Conservation (phyloP, 1,140 invertebrate genomes). For the Colletes latitarsis region DNA sequence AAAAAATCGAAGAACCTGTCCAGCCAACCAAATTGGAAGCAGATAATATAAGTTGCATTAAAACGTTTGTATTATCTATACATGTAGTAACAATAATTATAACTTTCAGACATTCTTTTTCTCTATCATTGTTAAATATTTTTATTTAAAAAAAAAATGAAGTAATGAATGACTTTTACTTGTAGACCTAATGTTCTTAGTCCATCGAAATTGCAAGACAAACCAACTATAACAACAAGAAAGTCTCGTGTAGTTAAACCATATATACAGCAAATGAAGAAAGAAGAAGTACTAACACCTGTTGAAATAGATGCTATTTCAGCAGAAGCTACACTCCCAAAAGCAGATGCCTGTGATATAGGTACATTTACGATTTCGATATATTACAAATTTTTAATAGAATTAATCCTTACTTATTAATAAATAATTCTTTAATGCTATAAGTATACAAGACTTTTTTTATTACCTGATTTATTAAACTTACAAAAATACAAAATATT, state of each 20-base stretch:
- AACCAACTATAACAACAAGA: conserved; percentile 13
- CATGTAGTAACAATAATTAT: neutral
- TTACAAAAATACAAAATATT: too few species aligned
- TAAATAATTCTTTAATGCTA: neutral
- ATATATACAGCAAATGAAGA: conserved; percentile 6
- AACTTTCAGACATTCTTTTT: neutral
- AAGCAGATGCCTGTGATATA: conserved; percentile 41
- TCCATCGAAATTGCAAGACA: conserved; percentile 20
- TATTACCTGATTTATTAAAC: too few species aligned
- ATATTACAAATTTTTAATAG: conserved; percentile 14
- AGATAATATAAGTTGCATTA: conserved; percentile 22
- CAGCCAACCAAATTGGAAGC: neutral
- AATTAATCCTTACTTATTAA: neutral
- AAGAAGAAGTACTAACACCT: conserved; percentile 32
- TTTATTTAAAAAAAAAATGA: neutral
- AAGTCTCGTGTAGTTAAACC: conserved; percentile 43
- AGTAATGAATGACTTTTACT: neutral
- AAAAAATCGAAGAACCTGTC: conserved; percentile 50
- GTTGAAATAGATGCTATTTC: conserved; percentile 23
- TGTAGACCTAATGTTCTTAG: conserved; percentile 14
- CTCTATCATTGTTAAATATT: neutral
- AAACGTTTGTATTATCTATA: conserved; percentile 56
- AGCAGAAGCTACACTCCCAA: conserved; percentile 7
- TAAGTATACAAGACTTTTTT: conserved; percentile 2
- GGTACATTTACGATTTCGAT: conserved; percentile 37